These are phyloP conservation scores for Alviniconcha strummeri DNA, from an alignment of 2,888 invertebrate species.

Conservation along the genomic window DNA sequence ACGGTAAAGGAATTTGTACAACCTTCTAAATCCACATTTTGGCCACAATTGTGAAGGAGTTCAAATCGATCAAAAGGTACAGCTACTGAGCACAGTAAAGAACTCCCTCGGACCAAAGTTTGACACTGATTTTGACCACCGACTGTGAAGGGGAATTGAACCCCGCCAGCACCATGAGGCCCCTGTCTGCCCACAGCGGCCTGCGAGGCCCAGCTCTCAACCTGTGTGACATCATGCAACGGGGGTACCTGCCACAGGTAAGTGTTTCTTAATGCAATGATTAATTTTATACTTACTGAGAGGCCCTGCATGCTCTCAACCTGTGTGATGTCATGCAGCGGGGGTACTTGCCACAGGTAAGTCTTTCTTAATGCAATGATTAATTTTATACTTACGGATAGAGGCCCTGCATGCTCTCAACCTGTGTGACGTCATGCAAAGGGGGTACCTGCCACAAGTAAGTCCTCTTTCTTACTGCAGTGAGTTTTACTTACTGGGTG, in stretches of 20 bases:
- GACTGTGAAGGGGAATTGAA: background rate
- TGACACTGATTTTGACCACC: too few relatives aligned
- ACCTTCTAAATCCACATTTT: too few relatives aligned
- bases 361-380: too few relatives aligned
- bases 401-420: conserved; percentile 37
- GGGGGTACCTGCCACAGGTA: conserved; percentile 69
- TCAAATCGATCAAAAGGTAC: too few relatives aligned
- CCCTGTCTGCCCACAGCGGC: conserved; percentile 35
- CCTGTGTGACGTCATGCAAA: conserved; percentile 59
- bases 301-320: conserved; percentile 35
- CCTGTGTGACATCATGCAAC: conserved; percentile 59
- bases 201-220: conserved; percentile 41
- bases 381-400: background rate
- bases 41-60: too few relatives aligned
- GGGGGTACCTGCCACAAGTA: conserved; percentile 69
- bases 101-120: too few relatives aligned
- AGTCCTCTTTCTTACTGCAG: too few relatives aligned
- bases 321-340: conserved; percentile 60
- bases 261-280: too few relatives aligned
- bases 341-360: conserved; percentile 69
- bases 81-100: too few relatives aligned
- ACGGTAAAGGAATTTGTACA: too few relatives aligned
- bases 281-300: conserved; percentile 8
- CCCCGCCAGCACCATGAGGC: conserved; percentile 34
- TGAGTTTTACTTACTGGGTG: too few relatives aligned